Percentiles rank a stretch among this genome's conserved stretches.
phyloP scores from a whole-genome alignment of 2,797 vertebrate species.

The Nasua narica region DNA sequence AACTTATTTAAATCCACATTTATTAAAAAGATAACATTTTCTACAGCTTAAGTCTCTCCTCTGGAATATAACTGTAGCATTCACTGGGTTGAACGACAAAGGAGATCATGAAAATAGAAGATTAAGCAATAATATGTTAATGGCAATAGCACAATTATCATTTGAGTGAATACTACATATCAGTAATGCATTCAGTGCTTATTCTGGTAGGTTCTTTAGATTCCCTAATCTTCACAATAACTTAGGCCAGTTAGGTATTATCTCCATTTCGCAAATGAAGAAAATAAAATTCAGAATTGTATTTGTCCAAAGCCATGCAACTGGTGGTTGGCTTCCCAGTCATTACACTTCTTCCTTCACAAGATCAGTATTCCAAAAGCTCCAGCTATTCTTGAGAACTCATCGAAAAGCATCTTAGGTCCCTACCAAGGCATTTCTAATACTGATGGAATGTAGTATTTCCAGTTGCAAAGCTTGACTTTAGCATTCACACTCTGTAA shows the following conservation, averaged over 20 bases:
- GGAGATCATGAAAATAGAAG: background rate
- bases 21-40: slow-evolving; percentile 29
- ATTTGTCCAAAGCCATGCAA: background rate
- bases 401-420: background rate
- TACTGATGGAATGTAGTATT: background rate
- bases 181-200: background rate
- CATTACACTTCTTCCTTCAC: background rate
- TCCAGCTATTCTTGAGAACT: background rate
- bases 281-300: background rate
- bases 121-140: background rate
- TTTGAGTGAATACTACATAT: background rate
- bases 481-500: background rate
- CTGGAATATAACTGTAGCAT: background rate
- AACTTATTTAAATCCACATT: slow-evolving; percentile 6
- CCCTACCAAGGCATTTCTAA: background rate
- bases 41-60: background rate
- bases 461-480: background rate
- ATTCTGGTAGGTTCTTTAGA: background rate
- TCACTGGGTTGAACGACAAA: background rate
- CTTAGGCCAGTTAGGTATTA: background rate
- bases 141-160: background rate
- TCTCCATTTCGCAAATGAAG: background rate
- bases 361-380: background rate
- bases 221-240: background rate
- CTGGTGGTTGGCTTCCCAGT: background rate